Conservation (phyloP, 2,888 invertebrate genomes). For the Synergus laeviventris region DNA sequence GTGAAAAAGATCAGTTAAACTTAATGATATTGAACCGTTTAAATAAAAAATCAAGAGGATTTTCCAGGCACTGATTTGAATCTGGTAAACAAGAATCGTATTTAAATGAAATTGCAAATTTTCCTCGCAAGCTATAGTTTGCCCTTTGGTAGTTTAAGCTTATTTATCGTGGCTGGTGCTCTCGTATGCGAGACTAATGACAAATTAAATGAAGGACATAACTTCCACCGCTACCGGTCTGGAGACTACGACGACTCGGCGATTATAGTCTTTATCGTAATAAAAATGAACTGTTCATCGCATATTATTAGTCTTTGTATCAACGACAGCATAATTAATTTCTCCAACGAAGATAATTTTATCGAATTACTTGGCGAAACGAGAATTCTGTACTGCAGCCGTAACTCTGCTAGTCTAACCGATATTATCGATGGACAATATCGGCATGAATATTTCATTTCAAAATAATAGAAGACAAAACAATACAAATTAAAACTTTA, state of each 20-base stretch:
- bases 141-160: background rate
- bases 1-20: no score
- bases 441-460: background rate
- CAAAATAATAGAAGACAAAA: background rate
- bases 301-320: slow-evolving; percentile 24
- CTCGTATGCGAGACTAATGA: slow-evolving; percentile 24
- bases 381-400: background rate
- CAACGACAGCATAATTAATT: slow-evolving; percentile 37
- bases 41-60: background rate
- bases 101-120: background rate
- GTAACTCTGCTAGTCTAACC: background rate
- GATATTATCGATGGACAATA: background rate
- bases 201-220: slow-evolving; percentile 31
- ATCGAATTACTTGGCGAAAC: slow-evolving; percentile 14
- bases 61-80: background rate
- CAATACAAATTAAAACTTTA: background rate
- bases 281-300: slow-evolving; percentile 35
- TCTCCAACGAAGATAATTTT: slow-evolving; percentile 12
- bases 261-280: slow-evolving; percentile 27
- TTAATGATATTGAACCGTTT: background rate
- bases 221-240: slow-evolving; percentile 32
- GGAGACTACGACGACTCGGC: background rate
- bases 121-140: background rate
- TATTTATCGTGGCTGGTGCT: background rate
- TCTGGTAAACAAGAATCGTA: background rate